Evolutionary conservation across 2,888 invertebrate genomes (phyloP), one percentile per base, ranked within the genome.

Genomic region (Minunthozetes semirufus): DNA sequence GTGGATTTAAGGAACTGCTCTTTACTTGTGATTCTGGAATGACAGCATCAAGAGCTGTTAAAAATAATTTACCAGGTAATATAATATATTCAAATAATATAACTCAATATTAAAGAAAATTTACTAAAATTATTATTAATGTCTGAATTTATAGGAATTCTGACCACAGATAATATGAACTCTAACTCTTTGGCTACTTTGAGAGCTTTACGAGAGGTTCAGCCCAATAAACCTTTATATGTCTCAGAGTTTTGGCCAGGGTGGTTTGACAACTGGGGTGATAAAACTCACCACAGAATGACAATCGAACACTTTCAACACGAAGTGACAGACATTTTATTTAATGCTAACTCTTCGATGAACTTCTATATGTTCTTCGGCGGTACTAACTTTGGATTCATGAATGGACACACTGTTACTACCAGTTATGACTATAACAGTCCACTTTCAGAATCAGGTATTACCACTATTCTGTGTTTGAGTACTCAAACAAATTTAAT

Each of bases 231-330:
- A 76, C 87, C 88, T 0, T 77, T 84, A 6, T 85, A 87, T 86
- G 85, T 85, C 0, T 86, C 85, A 83, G 87, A 88, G 80, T 87
- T 84, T 80, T 88, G 87, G 87, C 82, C 84, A 3, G 87, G 87
- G 29, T 88, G 87, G 87, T 88, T 87, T 80, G 87, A 87, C 80
- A 86, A 86, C 79, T 88, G 88, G 88, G 80, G 80, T 1, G 77
- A 79, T 27, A 48, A 72, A 0, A 17, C 33, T 29, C 80, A 80
- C 75, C 73, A 78, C 25, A 72, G 27, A 11, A 53, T 77, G 25
- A 33, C 79, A 13, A 63, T 79, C 6, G 77, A 48, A n/a, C 48
- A 48, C n/a, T 48, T 48, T 48, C 5, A 48, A n/a, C 4, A 48
- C 3, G 48, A 48, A n/a, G 48, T 48, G 17, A 48, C 48, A 3